Evolutionary conservation across 2,888 invertebrate genomes (phyloP), one percentile per base, ranked within the genome.

Genomic region (Clistopyga incitator): DNA sequence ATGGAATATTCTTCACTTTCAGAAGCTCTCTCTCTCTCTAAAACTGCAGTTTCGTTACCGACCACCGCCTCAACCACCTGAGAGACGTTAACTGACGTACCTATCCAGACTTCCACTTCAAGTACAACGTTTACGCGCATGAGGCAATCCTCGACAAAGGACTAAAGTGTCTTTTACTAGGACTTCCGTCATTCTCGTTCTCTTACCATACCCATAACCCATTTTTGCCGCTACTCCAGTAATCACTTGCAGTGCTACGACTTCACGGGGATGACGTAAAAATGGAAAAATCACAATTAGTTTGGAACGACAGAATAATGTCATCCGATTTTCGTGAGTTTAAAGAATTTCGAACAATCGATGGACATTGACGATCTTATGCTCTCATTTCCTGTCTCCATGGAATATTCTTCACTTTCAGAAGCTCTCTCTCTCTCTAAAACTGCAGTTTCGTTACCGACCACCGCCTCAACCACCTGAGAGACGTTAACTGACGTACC

Each of bases 171-270:
- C 64, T 1, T 38, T 18, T 18, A 18, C 15, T 20, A 38, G 11
- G 34, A 18, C n/a, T 34, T 18, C 10, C n/a, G 20, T 18, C 38
- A 34, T 65, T 11, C 45, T 20, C 23, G 45, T 65, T n/a, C n/a
- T n/a, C n/a, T n/a, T n/a, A n/a, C n/a, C n/a, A n/a, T n/a, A n/a
- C n/a, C n/a, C n/a, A n/a, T n/a, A 67, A 67, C 45, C 2, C 59
- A 45, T 59, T 45, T 8, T 42, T 15, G 6, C 45, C 42, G 8
- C 23, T 11, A 59, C 59, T 72, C 42, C 11, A 38, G 59, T 42
- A 72, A 72, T 72, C 38, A 25, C 71, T 72, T 54, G 56, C 38
- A 42, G n/a, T 8, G 29, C n/a, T 38, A 34, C 38, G 52, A 75
- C 50, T 64, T 75, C 61, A 23, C 18, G 23, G 50, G 52, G 38